Evolutionary conservation across 2,797 vertebrate species (phyloP).

Genomic region (Serranus cabrilla): DNA sequence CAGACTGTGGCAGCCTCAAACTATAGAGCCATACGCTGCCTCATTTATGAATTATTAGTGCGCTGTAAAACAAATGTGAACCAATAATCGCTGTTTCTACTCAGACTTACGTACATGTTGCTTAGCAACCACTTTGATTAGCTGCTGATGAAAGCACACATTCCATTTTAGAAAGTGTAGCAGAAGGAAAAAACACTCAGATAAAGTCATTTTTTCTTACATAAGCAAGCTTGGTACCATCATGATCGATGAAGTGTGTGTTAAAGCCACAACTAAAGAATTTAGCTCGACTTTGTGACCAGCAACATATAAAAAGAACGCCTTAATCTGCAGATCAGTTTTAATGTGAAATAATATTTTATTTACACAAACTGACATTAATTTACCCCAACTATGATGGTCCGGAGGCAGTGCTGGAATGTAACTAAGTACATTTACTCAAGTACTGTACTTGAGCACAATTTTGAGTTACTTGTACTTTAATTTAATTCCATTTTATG

Average conservation of each 20-base stretch:
- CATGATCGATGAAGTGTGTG: neutral
- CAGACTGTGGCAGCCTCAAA: neutral
- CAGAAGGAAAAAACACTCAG: neutral
- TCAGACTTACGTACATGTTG: neutral
- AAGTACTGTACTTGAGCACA: too few species aligned
- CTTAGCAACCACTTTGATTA: constrained; percentile 1
- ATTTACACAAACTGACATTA: too few species aligned
- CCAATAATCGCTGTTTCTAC: neutral
- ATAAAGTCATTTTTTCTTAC: neutral
- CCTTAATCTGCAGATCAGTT: too few species aligned
- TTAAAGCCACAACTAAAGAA: neutral
- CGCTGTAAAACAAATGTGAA: neutral
- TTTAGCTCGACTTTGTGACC: too few species aligned
- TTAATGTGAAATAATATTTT: too few species aligned
- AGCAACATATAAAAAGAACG: too few species aligned
- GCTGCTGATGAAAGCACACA: neutral
- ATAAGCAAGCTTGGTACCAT: neutral
- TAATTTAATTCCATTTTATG: too few species aligned
- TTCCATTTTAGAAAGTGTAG: neutral
- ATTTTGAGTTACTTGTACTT: too few species aligned
- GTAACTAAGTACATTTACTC: too few species aligned
- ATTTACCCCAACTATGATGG: too few species aligned
- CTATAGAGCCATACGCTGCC: neutral
- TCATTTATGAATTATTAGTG: constrained; percentile 22
- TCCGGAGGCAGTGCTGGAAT: too few species aligned